A percentile compares a stretch with the other conserved stretches of the same genome.
phyloP scores from a whole-genome alignment of 2,888 invertebrate species.

The Hipparchia sbordonii region DNA sequence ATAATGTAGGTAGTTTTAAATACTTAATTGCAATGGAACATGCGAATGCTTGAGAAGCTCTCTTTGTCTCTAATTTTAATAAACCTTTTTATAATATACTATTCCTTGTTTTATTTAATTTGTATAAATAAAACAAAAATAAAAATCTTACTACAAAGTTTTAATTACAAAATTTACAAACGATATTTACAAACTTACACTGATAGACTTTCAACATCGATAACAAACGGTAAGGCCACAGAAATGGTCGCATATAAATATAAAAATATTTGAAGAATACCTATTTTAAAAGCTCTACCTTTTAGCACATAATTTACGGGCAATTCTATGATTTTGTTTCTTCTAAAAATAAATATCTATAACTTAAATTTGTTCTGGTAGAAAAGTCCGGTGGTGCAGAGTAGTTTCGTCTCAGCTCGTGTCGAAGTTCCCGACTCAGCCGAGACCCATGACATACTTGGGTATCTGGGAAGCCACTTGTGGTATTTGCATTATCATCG shows the following conservation, averaged over 20 bases:
- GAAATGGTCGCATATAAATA: not conserved
- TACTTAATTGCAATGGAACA: slow-evolving; percentile 34
- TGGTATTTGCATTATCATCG: slow-evolving; percentile 93
- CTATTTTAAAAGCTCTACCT: too few relatives aligned
- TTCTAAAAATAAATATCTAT: slow-evolving; percentile 31
- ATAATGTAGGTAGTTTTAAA: slow-evolving; percentile 30
- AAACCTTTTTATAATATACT: slow-evolving; percentile 23
- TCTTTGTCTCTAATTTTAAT: slow-evolving; percentile 34
- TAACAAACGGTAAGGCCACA: not conserved
- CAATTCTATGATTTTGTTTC: slow-evolving; percentile 21
- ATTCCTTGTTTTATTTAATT: slow-evolving; percentile 3
- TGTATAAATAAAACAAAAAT: slow-evolving; percentile 24
- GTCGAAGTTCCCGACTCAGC: slow-evolving; percentile 67
- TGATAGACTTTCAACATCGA: not conserved
- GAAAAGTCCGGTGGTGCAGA: slow-evolving; percentile 50
- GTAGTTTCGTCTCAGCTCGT: slow-evolving; percentile 39
- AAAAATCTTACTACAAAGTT: slow-evolving; percentile 31
- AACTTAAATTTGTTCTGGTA: slow-evolving; percentile 40
- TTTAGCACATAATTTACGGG: not conserved
- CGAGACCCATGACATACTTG: slow-evolving; percentile 92
- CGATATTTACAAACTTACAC: slow-evolving; percentile 44
- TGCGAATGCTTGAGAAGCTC: slow-evolving; percentile 42
- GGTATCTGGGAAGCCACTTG: slow-evolving; percentile 92
- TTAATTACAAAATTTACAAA: slow-evolving; percentile 47
- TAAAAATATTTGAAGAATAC: not conserved